phyloP scores from a whole-genome alignment of 2,888 invertebrate genomes.

The Rhingia campestris region DNA sequence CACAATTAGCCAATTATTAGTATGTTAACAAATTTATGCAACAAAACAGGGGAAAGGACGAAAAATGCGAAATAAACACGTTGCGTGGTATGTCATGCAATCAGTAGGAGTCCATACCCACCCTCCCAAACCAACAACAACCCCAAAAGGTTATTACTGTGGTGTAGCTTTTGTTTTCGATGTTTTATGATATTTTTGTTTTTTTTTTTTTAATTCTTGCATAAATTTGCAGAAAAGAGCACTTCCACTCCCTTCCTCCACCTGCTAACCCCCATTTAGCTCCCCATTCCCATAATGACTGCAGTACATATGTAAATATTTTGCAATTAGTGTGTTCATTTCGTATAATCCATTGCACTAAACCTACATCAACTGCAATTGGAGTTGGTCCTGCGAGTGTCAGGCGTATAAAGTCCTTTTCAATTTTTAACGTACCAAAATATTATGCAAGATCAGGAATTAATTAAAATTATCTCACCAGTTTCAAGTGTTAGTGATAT shows the following conservation, averaged over 20 bases:
- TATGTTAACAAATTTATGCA: conserved; percentile 4
- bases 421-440: too few relatives aligned
- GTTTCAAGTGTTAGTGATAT: conserved; percentile 9
- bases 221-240: not conserved
- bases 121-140: too few relatives aligned
- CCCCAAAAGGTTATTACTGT: not conserved
- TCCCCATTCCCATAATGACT: not conserved
- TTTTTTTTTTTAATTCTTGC: conserved; percentile 4
- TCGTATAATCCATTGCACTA: conserved; percentile 7
- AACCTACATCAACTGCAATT: conserved; percentile 36
- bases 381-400: not conserved
- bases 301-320: not conserved
- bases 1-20: conserved; percentile 22
- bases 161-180: not conserved
- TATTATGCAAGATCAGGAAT: too few relatives aligned
- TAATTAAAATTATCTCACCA: not conserved
- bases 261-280: too few relatives aligned
- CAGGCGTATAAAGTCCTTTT: too few relatives aligned
- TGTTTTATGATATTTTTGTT: not conserved
- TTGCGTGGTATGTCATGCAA: too few relatives aligned
- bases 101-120: too few relatives aligned
- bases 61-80: not conserved
- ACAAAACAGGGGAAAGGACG: not conserved
- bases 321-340: conserved; percentile 22
- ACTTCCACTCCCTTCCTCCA: not conserved